These are phyloP conservation scores for Odontophorus gujanensis DNA, from an alignment of 2,113 vertebrate species.

Conservation along the genomic window DNA sequence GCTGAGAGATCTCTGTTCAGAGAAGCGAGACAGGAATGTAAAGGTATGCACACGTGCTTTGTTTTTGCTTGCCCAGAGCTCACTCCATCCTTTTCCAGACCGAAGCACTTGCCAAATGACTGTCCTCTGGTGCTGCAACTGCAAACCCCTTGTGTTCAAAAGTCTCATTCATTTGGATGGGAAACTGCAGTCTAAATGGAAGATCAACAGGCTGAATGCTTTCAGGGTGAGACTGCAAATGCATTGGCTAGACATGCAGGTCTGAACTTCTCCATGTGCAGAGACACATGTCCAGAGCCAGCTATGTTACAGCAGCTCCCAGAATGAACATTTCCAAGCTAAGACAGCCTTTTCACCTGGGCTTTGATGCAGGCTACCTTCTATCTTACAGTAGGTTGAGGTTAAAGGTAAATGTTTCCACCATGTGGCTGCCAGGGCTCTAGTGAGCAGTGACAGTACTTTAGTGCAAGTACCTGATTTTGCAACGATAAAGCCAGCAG, in stretches of 20 bases:
- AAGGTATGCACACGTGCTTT: accelerated
- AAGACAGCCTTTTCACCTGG: background rate
- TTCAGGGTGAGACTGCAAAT: conserved; percentile 10
- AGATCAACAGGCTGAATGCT: background rate
- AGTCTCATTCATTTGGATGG: background rate
- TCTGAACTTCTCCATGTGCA: background rate
- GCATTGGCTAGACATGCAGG: background rate
- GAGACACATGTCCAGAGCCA: background rate
- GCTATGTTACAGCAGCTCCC: background rate
- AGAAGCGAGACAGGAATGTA: background rate
- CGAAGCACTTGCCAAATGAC: background rate
- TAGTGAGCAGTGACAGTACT: background rate
- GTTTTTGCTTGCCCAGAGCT: background rate
- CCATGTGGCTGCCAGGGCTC: background rate
- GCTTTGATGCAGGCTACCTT: background rate
- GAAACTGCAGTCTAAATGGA: background rate
- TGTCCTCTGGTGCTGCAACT: background rate
- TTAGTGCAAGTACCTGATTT: background rate
- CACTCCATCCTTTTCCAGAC: background rate
- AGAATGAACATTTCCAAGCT: background rate
- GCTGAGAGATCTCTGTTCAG: background rate
- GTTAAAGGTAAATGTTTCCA: conserved; percentile 31
- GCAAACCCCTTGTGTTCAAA: background rate
- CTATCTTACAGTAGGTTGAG: background rate
- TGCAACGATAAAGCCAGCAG: background rate